phyloP scores from a whole-genome alignment of 1,140 invertebrate genomes.

The Pachyrhynchus sulphureomaculatus region DNA sequence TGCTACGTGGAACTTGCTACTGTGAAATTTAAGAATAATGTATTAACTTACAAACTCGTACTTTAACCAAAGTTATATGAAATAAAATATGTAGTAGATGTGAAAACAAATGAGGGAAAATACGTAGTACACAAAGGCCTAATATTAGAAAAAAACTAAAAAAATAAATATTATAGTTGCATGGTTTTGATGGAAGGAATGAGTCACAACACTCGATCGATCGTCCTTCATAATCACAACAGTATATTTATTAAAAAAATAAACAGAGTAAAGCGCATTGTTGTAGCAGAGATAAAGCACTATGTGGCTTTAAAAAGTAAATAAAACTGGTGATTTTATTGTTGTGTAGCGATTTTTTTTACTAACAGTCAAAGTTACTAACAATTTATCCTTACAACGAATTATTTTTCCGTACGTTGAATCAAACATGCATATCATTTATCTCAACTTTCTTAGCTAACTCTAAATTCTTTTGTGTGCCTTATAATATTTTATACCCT shows the following conservation, averaged over 20 bases:
- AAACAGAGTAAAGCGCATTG: background rate
- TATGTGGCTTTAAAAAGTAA: slow-evolving; percentile 8
- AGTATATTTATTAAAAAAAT: slow-evolving; percentile 2
- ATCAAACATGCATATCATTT: background rate
- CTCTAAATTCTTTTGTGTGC: too few relatives aligned
- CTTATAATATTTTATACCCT: too few relatives aligned
- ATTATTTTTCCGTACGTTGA: background rate
- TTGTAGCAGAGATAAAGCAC: slow-evolving; percentile 2
- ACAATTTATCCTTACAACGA: slow-evolving; percentile 1
- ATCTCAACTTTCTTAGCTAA: too few relatives aligned
- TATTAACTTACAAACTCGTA: background rate
- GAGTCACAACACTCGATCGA: too few relatives aligned
- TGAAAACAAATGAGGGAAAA: background rate
- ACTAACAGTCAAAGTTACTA: background rate
- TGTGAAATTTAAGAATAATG: background rate
- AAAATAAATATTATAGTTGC: background rate
- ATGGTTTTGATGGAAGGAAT: too few relatives aligned
- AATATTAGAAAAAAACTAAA: slow-evolving; percentile 1
- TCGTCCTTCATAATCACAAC: too few relatives aligned
- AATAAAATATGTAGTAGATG: background rate
- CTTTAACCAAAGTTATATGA: slow-evolving; percentile 6
- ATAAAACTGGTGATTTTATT: slow-evolving; percentile 1
- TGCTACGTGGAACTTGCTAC: background rate
- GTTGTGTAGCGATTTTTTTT: background rate
- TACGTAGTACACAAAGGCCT: slow-evolving; percentile 5